Conservation (phyloP, 2,113 vertebrate genomes). For the Syngnathoides biaculeatus region DNA sequence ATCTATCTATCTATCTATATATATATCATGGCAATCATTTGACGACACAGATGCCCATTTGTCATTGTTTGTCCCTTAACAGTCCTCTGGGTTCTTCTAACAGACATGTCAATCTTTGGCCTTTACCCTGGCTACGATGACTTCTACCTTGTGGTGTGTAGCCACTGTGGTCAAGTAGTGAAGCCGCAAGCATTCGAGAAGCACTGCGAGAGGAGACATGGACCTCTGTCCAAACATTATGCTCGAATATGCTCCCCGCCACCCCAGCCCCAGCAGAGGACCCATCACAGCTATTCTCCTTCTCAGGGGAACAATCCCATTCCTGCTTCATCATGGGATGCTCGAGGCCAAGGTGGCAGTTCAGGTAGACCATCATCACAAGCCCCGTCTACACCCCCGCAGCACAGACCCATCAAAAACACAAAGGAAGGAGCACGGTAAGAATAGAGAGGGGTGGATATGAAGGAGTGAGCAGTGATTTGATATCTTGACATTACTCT, state of each 20-base stretch:
- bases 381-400: constrained; percentile 68
- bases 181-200: constrained; percentile 95
- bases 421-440: constrained; percentile 85
- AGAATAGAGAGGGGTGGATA: constrained; percentile 31
- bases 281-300: constrained; percentile 77
- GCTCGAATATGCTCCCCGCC: constrained; percentile 73
- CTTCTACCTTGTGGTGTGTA: constrained; percentile 94
- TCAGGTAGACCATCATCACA: constrained; percentile 71
- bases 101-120: constrained; percentile 95
- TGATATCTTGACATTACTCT: not conserved
- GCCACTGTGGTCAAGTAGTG: constrained; percentile 91
- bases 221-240: constrained; percentile 83
- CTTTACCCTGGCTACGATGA: constrained; percentile 91
- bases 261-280: constrained; percentile 74
- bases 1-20: too few species aligned
- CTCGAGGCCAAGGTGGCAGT: constrained; percentile 57
- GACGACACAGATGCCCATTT: not conserved
- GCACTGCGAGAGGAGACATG: constrained; percentile 89
- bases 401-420: constrained; percentile 76
- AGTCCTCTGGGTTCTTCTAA: not conserved
- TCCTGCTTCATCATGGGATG: constrained; percentile 60
- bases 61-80: not conserved
- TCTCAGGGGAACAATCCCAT: constrained; percentile 61
- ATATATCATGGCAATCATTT: too few species aligned
- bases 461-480: not conserved